Conservation (phyloP, 2,113 vertebrate species). For the Gobio gobio region DNA sequence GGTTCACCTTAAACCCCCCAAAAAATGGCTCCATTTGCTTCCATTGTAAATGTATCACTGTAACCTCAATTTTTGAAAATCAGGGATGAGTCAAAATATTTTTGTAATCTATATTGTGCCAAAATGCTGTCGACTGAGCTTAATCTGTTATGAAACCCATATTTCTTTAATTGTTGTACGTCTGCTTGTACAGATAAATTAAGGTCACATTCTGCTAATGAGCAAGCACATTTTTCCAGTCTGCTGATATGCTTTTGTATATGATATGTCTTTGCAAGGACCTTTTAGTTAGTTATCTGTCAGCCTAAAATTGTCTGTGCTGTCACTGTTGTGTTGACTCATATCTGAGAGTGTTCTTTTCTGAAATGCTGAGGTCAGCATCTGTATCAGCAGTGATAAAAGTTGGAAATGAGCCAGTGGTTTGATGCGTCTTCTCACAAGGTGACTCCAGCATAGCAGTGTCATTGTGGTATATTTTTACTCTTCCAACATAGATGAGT, state of each 20-base stretch:
- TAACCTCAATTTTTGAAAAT: not conserved
- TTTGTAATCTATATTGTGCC: not conserved
- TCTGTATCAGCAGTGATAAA: not conserved
- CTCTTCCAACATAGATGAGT: not conserved
- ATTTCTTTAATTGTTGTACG: not conserved
- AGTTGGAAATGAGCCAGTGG: conserved; percentile 12
- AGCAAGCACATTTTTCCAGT: not conserved
- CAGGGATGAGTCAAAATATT: not conserved
- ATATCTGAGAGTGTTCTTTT: not conserved
- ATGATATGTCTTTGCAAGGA: not conserved
- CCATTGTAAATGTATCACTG: not conserved
- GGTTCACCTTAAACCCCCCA: not conserved
- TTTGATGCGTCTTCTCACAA: not conserved
- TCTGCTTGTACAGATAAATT: not conserved
- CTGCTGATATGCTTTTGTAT: not conserved
- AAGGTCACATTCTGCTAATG: not conserved
- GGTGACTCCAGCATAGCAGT: not conserved
- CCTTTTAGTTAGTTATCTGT: not conserved
- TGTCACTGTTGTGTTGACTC: not conserved
- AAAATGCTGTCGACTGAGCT: not conserved
- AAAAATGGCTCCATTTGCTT: not conserved
- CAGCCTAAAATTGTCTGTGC: not conserved
- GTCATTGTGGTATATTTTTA: not conserved
- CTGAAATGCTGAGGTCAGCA: not conserved
- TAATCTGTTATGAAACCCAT: not conserved